phyloP scores from a whole-genome alignment of 2,888 invertebrate species.

The Synergus japonicus region DNA sequence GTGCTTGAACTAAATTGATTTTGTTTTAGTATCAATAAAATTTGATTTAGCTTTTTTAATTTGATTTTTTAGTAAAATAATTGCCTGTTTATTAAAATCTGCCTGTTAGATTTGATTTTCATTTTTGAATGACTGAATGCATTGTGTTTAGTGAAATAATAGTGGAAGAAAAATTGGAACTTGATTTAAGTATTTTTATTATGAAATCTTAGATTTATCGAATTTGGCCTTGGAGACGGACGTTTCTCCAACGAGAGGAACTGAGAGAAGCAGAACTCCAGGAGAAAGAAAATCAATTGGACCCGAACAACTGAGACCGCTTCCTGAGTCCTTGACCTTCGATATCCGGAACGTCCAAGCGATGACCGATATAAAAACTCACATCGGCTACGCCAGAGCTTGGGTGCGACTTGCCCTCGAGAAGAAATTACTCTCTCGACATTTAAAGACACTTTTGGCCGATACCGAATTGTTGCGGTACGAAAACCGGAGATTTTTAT shows the following conservation, averaged over 20 bases:
- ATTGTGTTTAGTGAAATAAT: neutral
- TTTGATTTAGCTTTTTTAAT: neutral
- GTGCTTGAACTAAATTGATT: neutral
- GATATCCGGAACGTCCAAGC: constrained; percentile 95
- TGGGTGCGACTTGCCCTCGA: constrained; percentile 98
- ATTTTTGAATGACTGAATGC: neutral
- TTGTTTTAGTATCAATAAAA: neutral
- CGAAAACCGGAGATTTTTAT: constrained; percentile 27
- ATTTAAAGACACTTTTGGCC: constrained; percentile 91
- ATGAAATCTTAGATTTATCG: constrained; percentile 82
- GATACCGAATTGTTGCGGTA: constrained; percentile 86
- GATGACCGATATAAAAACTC: constrained; percentile 99
- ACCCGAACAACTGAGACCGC: constrained; percentile 81
- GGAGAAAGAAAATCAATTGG: constrained; percentile 78
- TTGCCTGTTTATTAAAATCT: neutral
- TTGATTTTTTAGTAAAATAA: neutral
- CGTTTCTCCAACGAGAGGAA: constrained; percentile 78
- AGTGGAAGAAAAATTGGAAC: neutral
- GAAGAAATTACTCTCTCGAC: constrained; percentile 96
- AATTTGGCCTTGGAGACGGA: constrained; percentile 87
- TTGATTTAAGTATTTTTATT: neutral
- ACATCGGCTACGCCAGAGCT: constrained; percentile 96
- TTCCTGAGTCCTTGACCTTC: constrained; percentile 91
- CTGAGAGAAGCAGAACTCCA: constrained; percentile 72
- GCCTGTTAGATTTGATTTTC: neutral